Conservation (phyloP, 2,797 vertebrate genomes). For the Babyrousa celebensis region DNA sequence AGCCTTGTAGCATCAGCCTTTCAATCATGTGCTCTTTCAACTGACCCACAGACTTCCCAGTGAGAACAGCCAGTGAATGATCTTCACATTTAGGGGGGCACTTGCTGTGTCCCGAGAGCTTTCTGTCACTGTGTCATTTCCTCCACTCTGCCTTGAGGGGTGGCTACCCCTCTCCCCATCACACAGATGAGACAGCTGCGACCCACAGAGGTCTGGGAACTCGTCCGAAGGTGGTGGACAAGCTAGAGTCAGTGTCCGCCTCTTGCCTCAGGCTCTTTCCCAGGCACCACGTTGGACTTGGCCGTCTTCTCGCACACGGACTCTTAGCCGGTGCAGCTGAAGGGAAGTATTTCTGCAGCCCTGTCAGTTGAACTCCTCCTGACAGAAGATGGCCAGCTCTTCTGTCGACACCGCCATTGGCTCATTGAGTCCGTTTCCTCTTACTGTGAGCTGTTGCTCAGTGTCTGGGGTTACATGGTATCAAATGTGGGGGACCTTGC, state of each 20-base stretch:
- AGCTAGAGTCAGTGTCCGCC: accelerated
- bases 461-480: background rate
- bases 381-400: background rate
- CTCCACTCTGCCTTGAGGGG: background rate
- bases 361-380: background rate
- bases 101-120: background rate
- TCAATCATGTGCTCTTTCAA: background rate
- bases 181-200: background rate
- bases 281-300: accelerated
- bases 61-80: background rate
- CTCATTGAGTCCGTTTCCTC: background rate
- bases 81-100: accelerated
- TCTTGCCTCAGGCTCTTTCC: background rate
- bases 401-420: background rate
- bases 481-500: background rate
- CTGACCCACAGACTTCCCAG: too few relatives aligned
- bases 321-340: background rate
- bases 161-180: accelerated
- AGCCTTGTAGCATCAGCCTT: background rate
- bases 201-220: background rate
- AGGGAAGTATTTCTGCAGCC: background rate
- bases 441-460: background rate
- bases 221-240: background rate
- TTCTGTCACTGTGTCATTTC: accelerated
- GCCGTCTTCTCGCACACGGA: background rate